These are phyloP conservation scores for Platynereis dumerilii DNA, from an alignment of 2,888 invertebrate species.

Conservation along the genomic window DNA sequence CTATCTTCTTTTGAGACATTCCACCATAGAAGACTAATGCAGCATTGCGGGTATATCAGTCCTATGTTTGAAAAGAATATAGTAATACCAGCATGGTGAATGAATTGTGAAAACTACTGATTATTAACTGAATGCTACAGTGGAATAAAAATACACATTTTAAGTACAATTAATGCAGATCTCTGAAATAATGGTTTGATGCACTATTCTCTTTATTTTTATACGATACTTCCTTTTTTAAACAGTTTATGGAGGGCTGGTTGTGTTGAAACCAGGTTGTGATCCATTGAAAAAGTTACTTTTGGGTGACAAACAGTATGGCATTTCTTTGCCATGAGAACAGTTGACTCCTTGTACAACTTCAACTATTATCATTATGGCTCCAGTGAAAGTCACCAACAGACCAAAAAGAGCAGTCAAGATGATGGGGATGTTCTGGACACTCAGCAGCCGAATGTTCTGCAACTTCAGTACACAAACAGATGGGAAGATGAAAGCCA, in stretches of 20 bases:
- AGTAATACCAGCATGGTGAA: no score
- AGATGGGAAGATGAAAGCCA: conserved; percentile 83
- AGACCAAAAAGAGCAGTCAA: conserved; percentile 75
- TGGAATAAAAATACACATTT: no score
- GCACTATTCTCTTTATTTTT: no score
- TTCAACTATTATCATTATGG: conserved; percentile 66
- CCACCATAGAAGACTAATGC: no score
- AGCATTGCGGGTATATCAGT: no score
- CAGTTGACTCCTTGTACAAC: conserved; percentile 67
- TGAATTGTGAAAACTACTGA: no score
- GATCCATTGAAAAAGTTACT: background rate
- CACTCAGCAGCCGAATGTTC: conserved; percentile 72
- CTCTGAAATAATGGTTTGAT: no score
- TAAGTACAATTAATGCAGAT: no score
- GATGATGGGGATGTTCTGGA: conserved; percentile 75
- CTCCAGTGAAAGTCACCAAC: conserved; percentile 71
- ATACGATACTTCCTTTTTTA: no score
- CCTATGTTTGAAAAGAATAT: no score
- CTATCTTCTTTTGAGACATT: no score
- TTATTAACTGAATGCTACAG: no score
- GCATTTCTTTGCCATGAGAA: conserved; percentile 72
- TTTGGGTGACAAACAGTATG: conserved; percentile 66
- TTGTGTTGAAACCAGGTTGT: background rate
- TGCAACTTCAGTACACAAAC: conserved; percentile 78
- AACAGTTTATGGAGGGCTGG: background rate